Base-by-base conservation (phyloP, 2,888 invertebrate genomes). In the Agrotis clavis region DNA sequence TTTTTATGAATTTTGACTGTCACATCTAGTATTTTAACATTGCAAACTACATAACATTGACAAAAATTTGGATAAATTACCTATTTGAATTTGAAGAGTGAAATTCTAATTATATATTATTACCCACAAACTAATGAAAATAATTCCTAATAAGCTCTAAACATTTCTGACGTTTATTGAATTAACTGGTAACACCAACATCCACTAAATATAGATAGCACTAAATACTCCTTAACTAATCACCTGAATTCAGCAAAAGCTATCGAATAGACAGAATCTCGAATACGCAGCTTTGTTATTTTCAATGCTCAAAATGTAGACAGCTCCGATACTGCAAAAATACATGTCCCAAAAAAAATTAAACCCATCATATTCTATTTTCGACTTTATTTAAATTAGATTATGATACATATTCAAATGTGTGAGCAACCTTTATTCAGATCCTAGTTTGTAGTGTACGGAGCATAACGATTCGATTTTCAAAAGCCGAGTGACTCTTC, bases 401-500 rank as follows among this genome's bases (percentile, higher is more conserved):
- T 0, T 73, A 79, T 21, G 59, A 60, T 30, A 21, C 18, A 64
- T 3, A 73, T 54, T 76, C 41, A 54, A 54, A 73, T 50, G 25
- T 13, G 18, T 9, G 18, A 30, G 50, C 13, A 14, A 50, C 25
- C 54, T 72, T 60, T 60, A 73, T 64, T 54, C 50, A 47, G 45
- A 16, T 60, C 35, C 50, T 57, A 66, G 47, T 62, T 66, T 76
- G 45, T 74, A 74, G 60, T 77, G 51, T 16, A 51, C 13, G 51
- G 84, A 87, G 90, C 90, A 91, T 91, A 91, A 91, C 91, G 90
- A 90, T 91, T 91, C 90, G 88, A 90, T 91, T 92, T 92, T 91
- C 88, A 92, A 92, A 92, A 91, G 90, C 88, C 91, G 87, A 92
- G 91, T 90, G 91, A 87, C 91, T 90, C 90, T 93, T 91, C 86